These are phyloP conservation scores for Chelmon rostratus DNA, from an alignment of 2,797 vertebrate genomes.

Conservation along the genomic window DNA sequence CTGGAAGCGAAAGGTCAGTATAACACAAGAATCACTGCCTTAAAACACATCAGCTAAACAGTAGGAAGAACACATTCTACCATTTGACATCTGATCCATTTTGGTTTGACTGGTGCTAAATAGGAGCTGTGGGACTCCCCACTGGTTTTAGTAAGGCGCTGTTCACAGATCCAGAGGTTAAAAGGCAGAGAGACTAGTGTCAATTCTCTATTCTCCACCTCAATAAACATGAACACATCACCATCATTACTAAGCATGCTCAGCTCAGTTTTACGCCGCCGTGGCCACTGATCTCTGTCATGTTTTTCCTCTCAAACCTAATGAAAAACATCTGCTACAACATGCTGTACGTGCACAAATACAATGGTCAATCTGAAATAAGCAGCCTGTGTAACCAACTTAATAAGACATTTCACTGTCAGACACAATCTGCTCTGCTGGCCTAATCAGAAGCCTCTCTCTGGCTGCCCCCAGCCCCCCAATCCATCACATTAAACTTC, in stretches of 20 bases:
- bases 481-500: constrained; percentile 48
- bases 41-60: background rate
- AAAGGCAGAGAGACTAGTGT: background rate
- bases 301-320: constrained; percentile 9
- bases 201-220: background rate
- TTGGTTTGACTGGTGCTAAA: background rate
- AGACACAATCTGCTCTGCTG: constrained; percentile 37
- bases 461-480: background rate
- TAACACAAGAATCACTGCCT: background rate
- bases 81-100: background rate
- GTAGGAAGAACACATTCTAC: background rate
- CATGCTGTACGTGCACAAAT: background rate
- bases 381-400: constrained; percentile 16
- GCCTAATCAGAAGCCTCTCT: constrained; percentile 15
- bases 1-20: background rate
- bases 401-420: constrained; percentile 33
- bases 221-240: constrained; percentile 2
- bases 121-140: background rate
- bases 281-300: constrained; percentile 9
- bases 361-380: background rate
- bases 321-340: constrained; percentile 26
- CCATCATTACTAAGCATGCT: background rate
- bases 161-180: constrained; percentile 5
- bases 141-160: background rate
- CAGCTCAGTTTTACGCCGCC: background rate